Conservation (phyloP, 2,113 vertebrate genomes). For the Cairina moschata region DNA sequence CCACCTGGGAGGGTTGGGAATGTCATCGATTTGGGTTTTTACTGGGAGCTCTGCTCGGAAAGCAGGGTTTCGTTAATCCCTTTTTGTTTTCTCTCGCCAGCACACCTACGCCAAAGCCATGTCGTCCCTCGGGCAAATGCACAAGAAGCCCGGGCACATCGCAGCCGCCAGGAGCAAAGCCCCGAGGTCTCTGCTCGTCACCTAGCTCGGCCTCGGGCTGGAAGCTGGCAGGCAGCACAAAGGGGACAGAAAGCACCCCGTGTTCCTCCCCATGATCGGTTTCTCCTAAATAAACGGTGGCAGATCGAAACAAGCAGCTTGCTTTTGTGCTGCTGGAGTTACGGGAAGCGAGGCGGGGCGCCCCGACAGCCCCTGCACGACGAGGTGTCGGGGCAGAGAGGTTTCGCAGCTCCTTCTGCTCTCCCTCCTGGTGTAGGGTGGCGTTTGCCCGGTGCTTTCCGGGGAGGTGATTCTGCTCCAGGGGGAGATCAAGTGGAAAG, state of each 20-base stretch:
- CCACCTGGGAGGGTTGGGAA: neutral
- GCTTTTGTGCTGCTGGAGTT: neutral
- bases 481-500: neutral
- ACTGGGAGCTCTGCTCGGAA: neutral
- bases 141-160: slow-evolving; percentile 41
- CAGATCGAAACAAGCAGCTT: too few species aligned
- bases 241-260: accelerated
- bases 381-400: accelerated
- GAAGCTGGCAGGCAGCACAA: neutral
- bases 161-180: slow-evolving; percentile 33
- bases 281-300: neutral
- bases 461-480: neutral
- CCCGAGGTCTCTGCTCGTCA: neutral
- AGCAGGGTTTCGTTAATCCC: accelerated
- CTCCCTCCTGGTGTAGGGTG: neutral
- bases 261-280: accelerated
- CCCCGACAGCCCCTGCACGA: too few species aligned
- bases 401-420: neutral
- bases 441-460: neutral
- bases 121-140: slow-evolving; percentile 16
- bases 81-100: slow-evolving; percentile 52
- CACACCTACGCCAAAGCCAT: slow-evolving; percentile 57
- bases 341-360: neutral
- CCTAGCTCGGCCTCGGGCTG: neutral
- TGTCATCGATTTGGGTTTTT: neutral